Evolutionary conservation across 2,888 invertebrate species (phyloP).

Genomic region (Melanargia galathea): DNA sequence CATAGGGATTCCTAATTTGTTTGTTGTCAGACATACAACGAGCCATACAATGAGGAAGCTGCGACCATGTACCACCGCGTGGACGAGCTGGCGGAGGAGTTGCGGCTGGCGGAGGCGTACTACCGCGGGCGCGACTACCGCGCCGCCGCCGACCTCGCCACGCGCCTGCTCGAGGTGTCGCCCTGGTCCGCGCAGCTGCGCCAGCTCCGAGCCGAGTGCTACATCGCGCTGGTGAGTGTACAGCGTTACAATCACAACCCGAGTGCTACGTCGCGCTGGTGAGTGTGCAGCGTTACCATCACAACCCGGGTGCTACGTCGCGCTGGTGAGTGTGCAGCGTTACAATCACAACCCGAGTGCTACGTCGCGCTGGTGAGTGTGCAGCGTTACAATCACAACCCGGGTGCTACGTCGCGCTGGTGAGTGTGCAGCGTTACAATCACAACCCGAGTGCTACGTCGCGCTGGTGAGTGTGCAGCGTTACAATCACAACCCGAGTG

Average conservation of each 20-base stretch:
- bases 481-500: too few species aligned
- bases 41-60: conserved; percentile 91
- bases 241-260: not conserved
- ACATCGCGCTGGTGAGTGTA: conserved; percentile 82
- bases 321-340: too few species aligned
- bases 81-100: conserved; percentile 84
- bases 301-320: too few species aligned
- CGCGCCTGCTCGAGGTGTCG: conserved; percentile 90
- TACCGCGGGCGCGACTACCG: conserved; percentile 78
- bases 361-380: too few species aligned
- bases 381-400: too few species aligned
- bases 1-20: too few species aligned
- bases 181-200: conserved; percentile 94
- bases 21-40: conserved; percentile 67
- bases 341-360: too few species aligned
- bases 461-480: too few species aligned
- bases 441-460: too few species aligned
- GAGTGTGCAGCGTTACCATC: too few species aligned
- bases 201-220: conserved; percentile 93
- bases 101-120: conserved; percentile 81
- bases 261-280: not conserved
- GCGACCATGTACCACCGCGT: conserved; percentile 86
- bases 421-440: too few species aligned
- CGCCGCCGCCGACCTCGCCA: conserved; percentile 75
- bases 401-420: too few species aligned